A percentile compares a stretch with the other conserved stretches of the same genome.
phyloP scores from a whole-genome alignment of 1,140 invertebrate genomes.

The Tenebrio molitor region DNA sequence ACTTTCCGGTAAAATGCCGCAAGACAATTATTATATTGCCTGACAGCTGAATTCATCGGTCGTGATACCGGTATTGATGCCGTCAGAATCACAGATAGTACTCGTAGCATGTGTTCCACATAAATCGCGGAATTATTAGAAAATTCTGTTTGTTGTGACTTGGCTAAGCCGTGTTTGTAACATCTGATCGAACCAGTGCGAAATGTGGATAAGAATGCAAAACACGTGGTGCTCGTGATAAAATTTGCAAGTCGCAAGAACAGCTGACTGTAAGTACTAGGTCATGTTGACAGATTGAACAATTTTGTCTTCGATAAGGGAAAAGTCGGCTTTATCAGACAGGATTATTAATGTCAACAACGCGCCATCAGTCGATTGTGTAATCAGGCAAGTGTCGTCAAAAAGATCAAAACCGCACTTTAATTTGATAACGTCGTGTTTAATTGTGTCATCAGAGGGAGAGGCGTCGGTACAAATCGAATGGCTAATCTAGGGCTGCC shows the following conservation, averaged over 20 bases:
- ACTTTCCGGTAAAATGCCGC: neutral
- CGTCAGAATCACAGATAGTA: neutral
- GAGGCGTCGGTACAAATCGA: too few species aligned
- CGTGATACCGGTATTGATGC: too few species aligned
- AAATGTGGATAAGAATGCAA: neutral
- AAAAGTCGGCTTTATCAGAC: neutral
- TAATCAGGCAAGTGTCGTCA: too few species aligned
- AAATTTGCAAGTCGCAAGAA: neutral
- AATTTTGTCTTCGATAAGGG: neutral
- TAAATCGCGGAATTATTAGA: neutral
- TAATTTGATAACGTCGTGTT: too few species aligned
- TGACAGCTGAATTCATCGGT: neutral
- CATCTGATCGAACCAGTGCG: neutral
- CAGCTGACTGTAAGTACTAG: neutral
- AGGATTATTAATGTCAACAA: too few species aligned
- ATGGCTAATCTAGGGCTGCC: too few species aligned
- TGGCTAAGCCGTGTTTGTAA: neutral
- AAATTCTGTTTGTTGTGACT: constrained; percentile 10
- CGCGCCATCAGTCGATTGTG: too few species aligned
- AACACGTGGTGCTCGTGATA: neutral
- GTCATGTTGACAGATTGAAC: neutral
- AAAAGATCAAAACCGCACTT: too few species aligned
- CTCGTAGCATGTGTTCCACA: constrained; percentile 7
- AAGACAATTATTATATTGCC: neutral
- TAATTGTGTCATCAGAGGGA: too few species aligned